Base-by-base conservation (phyloP, 2,888 invertebrate species). In the Xylota sylvarum region DNA sequence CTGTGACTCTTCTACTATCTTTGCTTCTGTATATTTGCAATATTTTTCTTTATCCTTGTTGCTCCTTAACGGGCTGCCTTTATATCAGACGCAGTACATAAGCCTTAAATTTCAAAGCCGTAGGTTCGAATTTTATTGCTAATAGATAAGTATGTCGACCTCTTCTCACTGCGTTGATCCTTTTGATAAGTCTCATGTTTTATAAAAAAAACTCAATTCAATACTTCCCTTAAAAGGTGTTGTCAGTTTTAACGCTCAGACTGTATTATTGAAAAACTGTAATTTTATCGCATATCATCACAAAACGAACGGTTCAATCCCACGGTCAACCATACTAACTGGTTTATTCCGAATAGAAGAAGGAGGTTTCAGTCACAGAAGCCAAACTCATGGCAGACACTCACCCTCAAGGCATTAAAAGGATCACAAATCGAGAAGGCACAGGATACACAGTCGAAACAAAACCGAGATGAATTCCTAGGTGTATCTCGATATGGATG, bases 401-500 rank as follows among this genome's bases (percentile, higher is more conserved):
- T 50, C 73, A 73, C 23, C 58, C 58, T 35, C 19, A 74, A 69
- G 50, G 43, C 65, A 65, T 56, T 35, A 40, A 67, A 72, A 60
- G 73, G 73, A 79, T 83, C 78, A 79, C 79, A 81, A 69, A 76
- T 56, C 69, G 46, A 81, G 76, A 81, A 82, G 62, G 76, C 69
- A 72, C 37, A 67, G 55, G 52, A 77, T 43, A 46, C 17, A 46
- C 65, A 72, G 48, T 64, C 58, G 40, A 78, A 32, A 70, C 65
- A 50, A 60, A 69, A 50, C 60, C 40, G 67, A 85, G 81, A 81
- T 85, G 76, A 76, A 74, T 76, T 74, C 64, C 40, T 79, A 72
- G 76, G 70, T 81, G 65, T 77, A 60, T 72, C 76, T 40, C 32
- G 79, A 79, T 69, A 76, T 70, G 76, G 81, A 81, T 67, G 76